These are phyloP conservation scores for Scopus umbretta DNA, from an alignment of 2,113 vertebrate genomes.

Conservation along the genomic window DNA sequence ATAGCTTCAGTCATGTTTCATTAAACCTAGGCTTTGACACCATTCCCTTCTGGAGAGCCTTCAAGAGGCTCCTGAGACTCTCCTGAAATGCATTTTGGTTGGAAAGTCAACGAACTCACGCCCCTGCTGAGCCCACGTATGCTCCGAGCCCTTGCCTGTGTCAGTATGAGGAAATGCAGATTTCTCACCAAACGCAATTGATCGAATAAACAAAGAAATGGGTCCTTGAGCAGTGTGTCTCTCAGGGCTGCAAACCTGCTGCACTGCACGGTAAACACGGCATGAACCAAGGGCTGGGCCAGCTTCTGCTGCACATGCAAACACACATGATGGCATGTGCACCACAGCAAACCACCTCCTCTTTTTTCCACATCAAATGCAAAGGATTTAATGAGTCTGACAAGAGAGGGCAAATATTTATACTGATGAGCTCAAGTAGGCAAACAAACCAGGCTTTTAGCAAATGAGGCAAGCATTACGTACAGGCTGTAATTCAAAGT, in stretches of 20 bases:
- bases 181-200: background rate
- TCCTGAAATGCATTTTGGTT: background rate
- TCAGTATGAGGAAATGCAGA: background rate
- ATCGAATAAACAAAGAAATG: background rate
- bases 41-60: background rate
- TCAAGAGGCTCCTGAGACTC: background rate
- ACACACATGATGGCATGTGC: background rate
- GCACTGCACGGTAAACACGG: background rate
- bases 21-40: background rate
- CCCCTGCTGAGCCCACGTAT: accelerated
- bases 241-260: background rate
- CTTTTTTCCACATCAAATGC: background rate
- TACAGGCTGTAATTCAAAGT: background rate
- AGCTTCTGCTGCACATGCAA: background rate
- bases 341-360: background rate
- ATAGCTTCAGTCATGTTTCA: background rate
- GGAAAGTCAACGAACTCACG: background rate
- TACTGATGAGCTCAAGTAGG: slow-evolving; percentile 16
- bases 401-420: slow-evolving; percentile 32
- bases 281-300: background rate
- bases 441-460: slow-evolving; percentile 30
- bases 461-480: background rate
- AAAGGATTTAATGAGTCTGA: background rate
- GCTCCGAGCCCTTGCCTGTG: accelerated
- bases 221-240: background rate